Base-by-base conservation (phyloP, 2,888 invertebrate genomes). In the Cantharis flavilabris region DNA sequence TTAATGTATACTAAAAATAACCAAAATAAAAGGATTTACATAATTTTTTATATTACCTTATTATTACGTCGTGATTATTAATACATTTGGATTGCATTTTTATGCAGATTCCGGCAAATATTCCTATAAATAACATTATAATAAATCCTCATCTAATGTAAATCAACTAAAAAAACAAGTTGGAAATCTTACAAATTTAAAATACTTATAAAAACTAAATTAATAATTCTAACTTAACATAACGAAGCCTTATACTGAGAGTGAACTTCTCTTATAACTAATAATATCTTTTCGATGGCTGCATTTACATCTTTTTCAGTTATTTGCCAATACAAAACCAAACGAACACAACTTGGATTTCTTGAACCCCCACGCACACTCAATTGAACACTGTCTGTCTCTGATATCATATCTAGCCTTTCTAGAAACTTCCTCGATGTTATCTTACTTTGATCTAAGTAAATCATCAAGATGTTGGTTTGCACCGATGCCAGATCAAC, bases 401-500 rank as follows among this genome's bases (percentile, higher is more conserved):
- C 86, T 18, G 86, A 85, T 1, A 92, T 88, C 65, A 84, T 83
- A 13, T 86, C 86, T 33, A 94, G 85, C 70, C 92, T 89, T 16
- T 89, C 84, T 63, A 91, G 89, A 72, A 95, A 90, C 64, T 90
- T 89, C 14, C 86, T 88, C 0, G 94, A 90, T 5, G 88, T 88
- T 23, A 94, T 86, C 33, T 89, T 85, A 14, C 90, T 90, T 2
- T 88, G 84, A 79, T 90, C 89, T 1, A 92, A 84, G 28, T 91
- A 88, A 69, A 96, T 89, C 83, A 96, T 90, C 75, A 96, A 88
- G 82, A 97, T 96, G 86, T 96, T 96, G 1, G 94, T 94, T 81
- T 95, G 93, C 13, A 93, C 91, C 16, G 87, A 89, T 3, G 89
- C 86, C 49, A 92, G 84, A 81, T 95, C 92, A 26, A 95, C 93